Evolutionary conservation across 2,888 invertebrate species (phyloP).

Genomic region (Drosophila anomalipes): DNA sequence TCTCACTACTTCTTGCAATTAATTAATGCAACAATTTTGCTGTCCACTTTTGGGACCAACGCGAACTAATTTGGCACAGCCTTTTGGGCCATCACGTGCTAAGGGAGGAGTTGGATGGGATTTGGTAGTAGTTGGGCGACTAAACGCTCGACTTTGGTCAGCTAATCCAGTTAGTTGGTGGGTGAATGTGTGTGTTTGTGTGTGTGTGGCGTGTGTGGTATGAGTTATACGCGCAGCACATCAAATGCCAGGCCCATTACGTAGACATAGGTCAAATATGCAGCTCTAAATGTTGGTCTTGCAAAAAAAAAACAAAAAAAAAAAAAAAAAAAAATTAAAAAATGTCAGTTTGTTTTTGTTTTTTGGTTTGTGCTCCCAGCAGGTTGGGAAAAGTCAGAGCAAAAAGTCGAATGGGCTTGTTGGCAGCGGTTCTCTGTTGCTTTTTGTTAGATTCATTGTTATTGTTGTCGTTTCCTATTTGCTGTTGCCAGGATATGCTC

Average conservation of each 20-base stretch:
- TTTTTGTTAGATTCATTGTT: constrained; percentile 41
- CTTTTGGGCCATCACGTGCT: constrained; percentile 11
- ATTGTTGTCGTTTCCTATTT: constrained; percentile 55
- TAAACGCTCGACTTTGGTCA: background rate
- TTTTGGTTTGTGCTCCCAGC: constrained; percentile 4
- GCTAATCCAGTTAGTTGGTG: constrained; percentile 1
- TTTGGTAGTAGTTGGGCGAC: background rate
- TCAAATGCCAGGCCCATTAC: constrained; percentile 33
- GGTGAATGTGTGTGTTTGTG: constrained; percentile 12
- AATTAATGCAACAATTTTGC: constrained; percentile 61
- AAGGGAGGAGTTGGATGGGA: background rate
- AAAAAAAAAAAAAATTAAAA: no score
- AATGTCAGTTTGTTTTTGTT: background rate
- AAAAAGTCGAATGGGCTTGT: constrained; percentile 56
- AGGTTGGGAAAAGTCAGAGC: constrained; percentile 42
- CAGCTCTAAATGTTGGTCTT: constrained; percentile 34
- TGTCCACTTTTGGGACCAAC: constrained; percentile 32
- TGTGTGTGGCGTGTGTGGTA: background rate
- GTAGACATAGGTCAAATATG: constrained; percentile 43
- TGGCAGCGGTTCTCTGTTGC: constrained; percentile 16
- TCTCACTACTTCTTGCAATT: constrained; percentile 31
- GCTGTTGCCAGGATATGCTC: constrained; percentile 59
- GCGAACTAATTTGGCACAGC: constrained; percentile 58
- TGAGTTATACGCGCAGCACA: constrained; percentile 31
- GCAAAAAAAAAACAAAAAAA: constrained; percentile 1